Percentiles rank a stretch among this genome's conserved stretches.
Conservation (phyloP, 2,113 vertebrate species). For the Charadrius vociferus region DNA sequence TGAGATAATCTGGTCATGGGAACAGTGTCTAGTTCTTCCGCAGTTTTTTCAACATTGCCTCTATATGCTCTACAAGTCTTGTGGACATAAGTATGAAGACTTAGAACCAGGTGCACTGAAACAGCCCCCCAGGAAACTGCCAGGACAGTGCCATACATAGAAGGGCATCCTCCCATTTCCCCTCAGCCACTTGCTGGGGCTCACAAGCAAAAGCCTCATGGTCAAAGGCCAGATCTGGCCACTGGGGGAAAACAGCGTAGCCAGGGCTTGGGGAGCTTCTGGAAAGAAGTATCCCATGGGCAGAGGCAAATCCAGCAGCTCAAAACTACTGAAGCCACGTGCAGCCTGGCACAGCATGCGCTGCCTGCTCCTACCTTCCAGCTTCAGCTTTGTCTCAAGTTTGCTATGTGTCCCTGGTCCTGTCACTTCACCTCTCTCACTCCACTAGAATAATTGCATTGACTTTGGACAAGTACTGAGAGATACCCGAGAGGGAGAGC, state of each 20-base stretch:
- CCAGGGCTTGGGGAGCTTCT: background rate
- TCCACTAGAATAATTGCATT: rapidly evolving
- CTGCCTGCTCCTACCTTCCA: too few species aligned
- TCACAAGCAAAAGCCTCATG: rapidly evolving
- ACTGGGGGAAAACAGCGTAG: background rate
- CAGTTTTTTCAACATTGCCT: rapidly evolving
- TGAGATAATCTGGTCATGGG: background rate
- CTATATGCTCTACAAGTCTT: rapidly evolving
- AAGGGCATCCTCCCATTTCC: rapidly evolving
- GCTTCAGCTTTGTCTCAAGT: background rate
- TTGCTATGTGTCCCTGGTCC: rapidly evolving
- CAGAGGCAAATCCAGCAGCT: background rate
- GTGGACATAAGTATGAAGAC: background rate
- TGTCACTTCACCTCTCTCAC: background rate
- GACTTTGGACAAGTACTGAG: background rate
- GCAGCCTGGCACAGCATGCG: rapidly evolving
- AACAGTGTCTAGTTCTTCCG: rapidly evolving
- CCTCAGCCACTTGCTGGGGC: background rate
- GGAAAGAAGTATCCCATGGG: background rate
- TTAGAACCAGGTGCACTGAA: background rate
- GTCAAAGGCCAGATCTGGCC: background rate
- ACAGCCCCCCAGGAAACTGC: too few species aligned
- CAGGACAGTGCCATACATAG: background rate
- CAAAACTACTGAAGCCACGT: rapidly evolving
- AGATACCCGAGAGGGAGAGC: background rate